Evolutionary conservation across 2,113 vertebrate species (phyloP).

Genomic region (Gambusia holbrooki): DNA sequence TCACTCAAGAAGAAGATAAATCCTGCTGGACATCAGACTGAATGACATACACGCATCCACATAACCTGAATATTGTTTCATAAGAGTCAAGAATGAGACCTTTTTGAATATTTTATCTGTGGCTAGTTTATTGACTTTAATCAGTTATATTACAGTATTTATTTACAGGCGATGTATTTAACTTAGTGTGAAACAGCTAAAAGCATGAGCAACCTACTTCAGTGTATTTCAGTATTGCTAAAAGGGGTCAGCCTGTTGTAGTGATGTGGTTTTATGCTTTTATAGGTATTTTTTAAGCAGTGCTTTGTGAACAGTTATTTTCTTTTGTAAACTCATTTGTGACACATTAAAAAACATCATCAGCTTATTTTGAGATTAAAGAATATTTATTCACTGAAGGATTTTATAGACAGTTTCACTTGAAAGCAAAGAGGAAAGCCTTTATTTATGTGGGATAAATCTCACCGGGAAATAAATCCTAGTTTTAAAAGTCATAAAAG

Average conservation of each 20-base stretch:
- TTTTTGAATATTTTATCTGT: not conserved
- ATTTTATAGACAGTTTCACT: not conserved
- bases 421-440: not conserved
- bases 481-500: no score
- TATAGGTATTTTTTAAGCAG: conserved; percentile 22
- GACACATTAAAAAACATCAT: conserved; percentile 48
- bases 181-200: conserved; percentile 6
- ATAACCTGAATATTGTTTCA: conserved; percentile 10
- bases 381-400: not conserved
- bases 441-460: no score
- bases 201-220: not conserved
- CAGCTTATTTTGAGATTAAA: not conserved
- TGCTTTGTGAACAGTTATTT: conserved; percentile 6
- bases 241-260: not conserved
- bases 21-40: not conserved
- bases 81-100: not conserved
- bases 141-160: not conserved
- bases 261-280: conserved; percentile 14
- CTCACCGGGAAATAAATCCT: no score
- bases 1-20: conserved; percentile 69
- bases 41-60: not conserved
- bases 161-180: not conserved
- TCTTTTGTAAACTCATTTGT: conserved; percentile 20
- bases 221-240: not conserved
- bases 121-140: not conserved